These are phyloP conservation scores for Drosophila niveifrons DNA, from an alignment of 2,888 invertebrate species.

Conservation along the genomic window DNA sequence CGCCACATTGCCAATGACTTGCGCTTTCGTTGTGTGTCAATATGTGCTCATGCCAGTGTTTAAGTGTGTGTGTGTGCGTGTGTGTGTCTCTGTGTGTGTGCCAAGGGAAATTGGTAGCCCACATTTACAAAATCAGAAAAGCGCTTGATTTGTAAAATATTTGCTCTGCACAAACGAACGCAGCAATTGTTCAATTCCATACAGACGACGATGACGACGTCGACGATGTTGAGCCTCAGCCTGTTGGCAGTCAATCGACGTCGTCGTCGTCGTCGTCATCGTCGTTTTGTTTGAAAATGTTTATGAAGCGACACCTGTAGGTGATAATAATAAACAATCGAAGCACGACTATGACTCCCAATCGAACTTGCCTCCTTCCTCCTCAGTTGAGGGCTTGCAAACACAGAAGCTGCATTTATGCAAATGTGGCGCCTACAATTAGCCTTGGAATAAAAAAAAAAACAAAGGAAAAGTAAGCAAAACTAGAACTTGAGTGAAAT, in stretches of 20 bases:
- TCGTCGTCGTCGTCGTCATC: constrained; percentile 28
- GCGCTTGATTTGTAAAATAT: constrained; percentile 81
- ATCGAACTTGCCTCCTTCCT: constrained; percentile 58
- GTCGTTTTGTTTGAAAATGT: constrained; percentile 75
- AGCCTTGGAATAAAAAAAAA: constrained; percentile 1
- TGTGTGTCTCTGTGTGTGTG: constrained; percentile 65
- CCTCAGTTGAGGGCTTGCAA: constrained; percentile 9
- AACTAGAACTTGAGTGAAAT: neutral
- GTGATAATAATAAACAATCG: constrained; percentile 81
- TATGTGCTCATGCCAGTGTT: constrained; percentile 53
- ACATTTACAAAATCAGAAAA: constrained; percentile 81
- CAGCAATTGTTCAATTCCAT: constrained; percentile 80
- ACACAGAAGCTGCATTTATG: constrained; percentile 32
- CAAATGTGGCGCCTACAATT: constrained; percentile 18
- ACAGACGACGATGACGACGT: constrained; percentile 34
- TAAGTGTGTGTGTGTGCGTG: constrained; percentile 30
- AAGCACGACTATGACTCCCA: constrained; percentile 66
- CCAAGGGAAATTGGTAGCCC: constrained; percentile 79
- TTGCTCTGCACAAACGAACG: constrained; percentile 79
- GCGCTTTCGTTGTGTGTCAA: constrained; percentile 76
- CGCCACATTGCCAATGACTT: constrained; percentile 78
- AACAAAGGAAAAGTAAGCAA: neutral
- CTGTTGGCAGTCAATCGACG: constrained; percentile 34
- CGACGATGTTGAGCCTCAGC: constrained; percentile 25
- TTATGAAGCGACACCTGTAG: constrained; percentile 81